Base-by-base conservation (phyloP, 2,888 invertebrate species). In the Adineta ricciae region DNA sequence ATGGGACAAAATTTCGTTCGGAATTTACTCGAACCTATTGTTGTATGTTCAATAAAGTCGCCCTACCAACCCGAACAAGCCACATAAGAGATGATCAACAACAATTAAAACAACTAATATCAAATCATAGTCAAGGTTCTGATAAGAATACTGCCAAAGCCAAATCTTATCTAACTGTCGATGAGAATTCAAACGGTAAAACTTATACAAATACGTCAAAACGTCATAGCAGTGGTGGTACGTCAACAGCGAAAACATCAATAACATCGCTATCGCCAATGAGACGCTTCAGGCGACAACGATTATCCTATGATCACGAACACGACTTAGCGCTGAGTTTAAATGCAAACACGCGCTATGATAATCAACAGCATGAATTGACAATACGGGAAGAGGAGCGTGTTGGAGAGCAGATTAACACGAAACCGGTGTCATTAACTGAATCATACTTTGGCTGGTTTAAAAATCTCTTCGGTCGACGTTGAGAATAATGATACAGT, bases 1-100 rank as follows among this genome's bases (percentile, higher is more conserved):
- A 78, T 78, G 78, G 78, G 3, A 41, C 78, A 41, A 78, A 78
- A 78, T 78, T 78, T 78, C 78, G 78, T 24, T 78, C 41, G n/a
- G 78, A 78, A 41, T 78, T 78, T 41, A 78, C 78, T n/a, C 0
- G 24, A 16, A 41, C 38, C 41, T 78, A 78, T 78, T 78, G 78
- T 24, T 41, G 41, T 78, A 19, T 21, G 19, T 32, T 38, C 0
- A 73, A 32, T 36, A 38, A 38, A 19, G 24, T 4, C 0, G 8
- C 24, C 1, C 0, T 21, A 73, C 21, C 24, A 21, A 19, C 36
- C 36, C 19, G 21, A 24, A 3, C 19, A 27, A 41, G 5, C 21
- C 1, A 7, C 36, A 36, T 24, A 24, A 14, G 24, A 21, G 0
- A 11, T 0, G 11, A 78, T 16, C 32, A 32, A 64, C 7, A 64